Evolutionary conservation across 2,797 vertebrate genomes (phyloP).

Genomic region (Gouania willdenowi): DNA sequence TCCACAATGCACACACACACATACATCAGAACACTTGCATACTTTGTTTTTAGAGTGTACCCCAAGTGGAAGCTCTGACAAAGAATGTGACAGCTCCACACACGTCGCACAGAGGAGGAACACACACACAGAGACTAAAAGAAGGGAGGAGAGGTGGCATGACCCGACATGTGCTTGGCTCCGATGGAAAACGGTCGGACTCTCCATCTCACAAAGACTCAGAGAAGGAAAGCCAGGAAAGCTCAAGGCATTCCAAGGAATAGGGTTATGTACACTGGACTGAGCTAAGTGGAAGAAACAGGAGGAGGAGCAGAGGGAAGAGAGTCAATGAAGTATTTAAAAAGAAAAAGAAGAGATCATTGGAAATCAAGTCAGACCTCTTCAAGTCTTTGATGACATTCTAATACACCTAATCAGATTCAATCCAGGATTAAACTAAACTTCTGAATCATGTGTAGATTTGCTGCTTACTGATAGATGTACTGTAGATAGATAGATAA

Average conservation of each 20-base stretch:
- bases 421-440: too few relatives aligned
- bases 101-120: slow-evolving; percentile 25
- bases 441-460: too few relatives aligned
- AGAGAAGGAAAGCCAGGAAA: slow-evolving; percentile 45
- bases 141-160: slow-evolving; percentile 46
- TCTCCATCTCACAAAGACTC: slow-evolving; percentile 52
- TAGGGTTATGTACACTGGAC: slow-evolving; percentile 45
- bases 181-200: slow-evolving; percentile 42
- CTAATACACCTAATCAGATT: too few relatives aligned
- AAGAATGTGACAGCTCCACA: slow-evolving; percentile 68
- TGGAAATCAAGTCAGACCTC: too few relatives aligned
- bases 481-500: too few relatives aligned
- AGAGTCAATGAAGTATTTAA: too few relatives aligned
- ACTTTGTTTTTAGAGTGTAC: slow-evolving; percentile 56
- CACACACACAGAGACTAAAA: slow-evolving; percentile 1
- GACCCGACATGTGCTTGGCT: slow-evolving; percentile 65
- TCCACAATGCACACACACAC: slow-evolving; percentile 25
- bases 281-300: slow-evolving; percentile 26
- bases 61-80: slow-evolving; percentile 38
- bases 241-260: slow-evolving; percentile 45
- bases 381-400: too few relatives aligned
- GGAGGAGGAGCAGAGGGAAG: not conserved
- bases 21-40: slow-evolving; percentile 12
- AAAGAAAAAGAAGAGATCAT: too few relatives aligned
- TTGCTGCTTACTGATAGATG: too few relatives aligned